A percentile compares a stretch with the other conserved stretches of the same genome.
Conservation (phyloP, 2,888 invertebrate genomes). For the Idaea straminata region DNA sequence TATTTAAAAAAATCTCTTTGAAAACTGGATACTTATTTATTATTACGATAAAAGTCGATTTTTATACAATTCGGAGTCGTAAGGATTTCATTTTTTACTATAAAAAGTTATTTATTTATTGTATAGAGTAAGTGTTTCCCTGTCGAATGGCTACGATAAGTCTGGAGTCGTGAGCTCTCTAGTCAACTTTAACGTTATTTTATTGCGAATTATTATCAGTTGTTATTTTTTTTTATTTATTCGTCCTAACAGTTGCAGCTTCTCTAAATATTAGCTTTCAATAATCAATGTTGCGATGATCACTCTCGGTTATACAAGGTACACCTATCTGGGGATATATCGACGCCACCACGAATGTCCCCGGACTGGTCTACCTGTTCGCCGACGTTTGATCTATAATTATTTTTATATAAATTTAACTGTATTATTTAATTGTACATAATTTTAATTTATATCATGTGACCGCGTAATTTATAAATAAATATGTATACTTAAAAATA, state of each 20-base stretch:
- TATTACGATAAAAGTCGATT: slow-evolving; percentile 59
- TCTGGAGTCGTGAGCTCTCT: slow-evolving; percentile 63
- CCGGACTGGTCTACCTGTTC: slow-evolving; percentile 32
- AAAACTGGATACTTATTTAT: slow-evolving; percentile 40
- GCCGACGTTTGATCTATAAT: slow-evolving; percentile 44
- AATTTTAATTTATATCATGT: slow-evolving; percentile 76
- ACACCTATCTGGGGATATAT: slow-evolving; percentile 41
- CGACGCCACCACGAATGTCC: slow-evolving; percentile 61
- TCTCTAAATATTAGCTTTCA: slow-evolving; percentile 64
- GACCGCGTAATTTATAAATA: slow-evolving; percentile 78
- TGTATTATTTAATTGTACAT: slow-evolving; percentile 78
- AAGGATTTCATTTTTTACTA: slow-evolving; percentile 64
- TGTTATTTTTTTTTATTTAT: slow-evolving; percentile 59
- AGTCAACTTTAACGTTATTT: slow-evolving; percentile 72
- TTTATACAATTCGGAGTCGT: slow-evolving; percentile 74
- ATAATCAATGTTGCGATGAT: slow-evolving; percentile 65
- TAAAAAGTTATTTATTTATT: slow-evolving; percentile 66
- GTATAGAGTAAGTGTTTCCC: slow-evolving; percentile 73
- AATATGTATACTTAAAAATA: slow-evolving; percentile 77
- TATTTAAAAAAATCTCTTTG: slow-evolving; percentile 38
- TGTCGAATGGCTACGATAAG: slow-evolving; percentile 72
- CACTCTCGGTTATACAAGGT: slow-evolving; percentile 30
- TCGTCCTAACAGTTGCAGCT: slow-evolving; percentile 71
- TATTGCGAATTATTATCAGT: slow-evolving; percentile 54
- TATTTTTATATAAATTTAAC: slow-evolving; percentile 76